phyloP scores from a whole-genome alignment of 2,888 invertebrate genomes.

The Lycophotia porphyrea region DNA sequence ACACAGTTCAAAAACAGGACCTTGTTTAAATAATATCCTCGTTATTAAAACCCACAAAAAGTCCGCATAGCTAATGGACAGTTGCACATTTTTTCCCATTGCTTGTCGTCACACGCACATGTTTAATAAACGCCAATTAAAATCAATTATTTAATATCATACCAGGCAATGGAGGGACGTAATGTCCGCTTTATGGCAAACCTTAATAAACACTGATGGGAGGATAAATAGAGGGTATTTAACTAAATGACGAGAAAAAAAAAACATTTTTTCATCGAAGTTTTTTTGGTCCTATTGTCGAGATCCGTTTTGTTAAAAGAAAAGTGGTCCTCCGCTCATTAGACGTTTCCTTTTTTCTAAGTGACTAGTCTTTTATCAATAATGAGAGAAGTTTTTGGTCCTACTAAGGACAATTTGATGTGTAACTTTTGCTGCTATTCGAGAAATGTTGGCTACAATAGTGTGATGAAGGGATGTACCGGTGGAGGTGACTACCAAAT shows the following conservation, averaged over 20 bases:
- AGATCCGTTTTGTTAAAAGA: constrained; percentile 10
- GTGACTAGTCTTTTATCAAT: constrained; percentile 29
- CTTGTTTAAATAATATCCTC: not conserved
- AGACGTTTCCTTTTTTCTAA: constrained; percentile 35
- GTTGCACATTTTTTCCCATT: constrained; percentile 76
- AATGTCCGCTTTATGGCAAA: constrained; percentile 71
- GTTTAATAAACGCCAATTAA: constrained; percentile 86
- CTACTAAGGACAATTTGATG: constrained; percentile 9
- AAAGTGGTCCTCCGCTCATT: constrained; percentile 35
- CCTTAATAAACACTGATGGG: constrained; percentile 58
- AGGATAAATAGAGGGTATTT: constrained; percentile 56
- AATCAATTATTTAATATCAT: constrained; percentile 79
- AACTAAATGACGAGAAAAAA: constrained; percentile 37
- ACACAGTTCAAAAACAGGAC: not conserved
- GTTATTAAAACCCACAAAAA: constrained; percentile 17
- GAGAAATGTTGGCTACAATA: not conserved
- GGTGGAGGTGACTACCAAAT: too few species aligned
- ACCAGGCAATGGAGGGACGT: constrained; percentile 64
- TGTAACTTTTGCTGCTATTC: not conserved
- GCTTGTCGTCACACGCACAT: constrained; percentile 72
- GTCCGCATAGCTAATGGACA: constrained; percentile 46
- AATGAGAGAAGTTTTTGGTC: constrained; percentile 32
- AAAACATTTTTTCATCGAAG: constrained; percentile 1
- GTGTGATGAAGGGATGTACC: not conserved
- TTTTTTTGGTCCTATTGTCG: constrained; percentile 4